Evolutionary conservation across 2,113 vertebrate species (phyloP).

Genomic region (Dermatemys mawii): DNA sequence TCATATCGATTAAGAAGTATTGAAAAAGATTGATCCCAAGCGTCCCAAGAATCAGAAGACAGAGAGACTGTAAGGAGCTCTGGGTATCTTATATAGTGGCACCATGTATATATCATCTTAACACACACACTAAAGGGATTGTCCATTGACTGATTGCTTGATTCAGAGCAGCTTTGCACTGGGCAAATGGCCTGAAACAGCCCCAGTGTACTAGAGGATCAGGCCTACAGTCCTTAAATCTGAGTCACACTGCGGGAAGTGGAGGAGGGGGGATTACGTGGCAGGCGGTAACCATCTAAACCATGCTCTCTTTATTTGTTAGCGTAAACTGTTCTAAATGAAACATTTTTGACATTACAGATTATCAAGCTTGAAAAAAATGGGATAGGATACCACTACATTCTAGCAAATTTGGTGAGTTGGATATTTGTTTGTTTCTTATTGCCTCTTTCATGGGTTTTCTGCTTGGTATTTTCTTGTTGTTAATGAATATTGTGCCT

Average conservation of each 20-base stretch:
- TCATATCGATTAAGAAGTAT: neutral
- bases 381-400: slow-evolving; percentile 97
- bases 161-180: neutral
- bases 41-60: no score
- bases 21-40: neutral
- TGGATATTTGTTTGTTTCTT: neutral
- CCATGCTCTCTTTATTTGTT: neutral
- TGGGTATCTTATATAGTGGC: neutral
- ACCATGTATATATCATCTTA: neutral
- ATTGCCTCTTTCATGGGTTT: neutral
- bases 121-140: neutral
- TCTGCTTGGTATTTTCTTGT: neutral
- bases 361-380: slow-evolving; percentile 96
- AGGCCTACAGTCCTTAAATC: neutral
- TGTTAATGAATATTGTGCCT: neutral
- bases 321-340: neutral
- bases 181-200: neutral
- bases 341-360: slow-evolving; percentile 76
- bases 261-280: neutral
- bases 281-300: neutral
- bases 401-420: slow-evolving; percentile 97
- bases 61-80: neutral
- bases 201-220: neutral
- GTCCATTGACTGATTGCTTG: neutral
- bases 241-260: neutral